phyloP scores from a whole-genome alignment of 2,888 invertebrate species.

The Yponomeuta sedellus region DNA sequence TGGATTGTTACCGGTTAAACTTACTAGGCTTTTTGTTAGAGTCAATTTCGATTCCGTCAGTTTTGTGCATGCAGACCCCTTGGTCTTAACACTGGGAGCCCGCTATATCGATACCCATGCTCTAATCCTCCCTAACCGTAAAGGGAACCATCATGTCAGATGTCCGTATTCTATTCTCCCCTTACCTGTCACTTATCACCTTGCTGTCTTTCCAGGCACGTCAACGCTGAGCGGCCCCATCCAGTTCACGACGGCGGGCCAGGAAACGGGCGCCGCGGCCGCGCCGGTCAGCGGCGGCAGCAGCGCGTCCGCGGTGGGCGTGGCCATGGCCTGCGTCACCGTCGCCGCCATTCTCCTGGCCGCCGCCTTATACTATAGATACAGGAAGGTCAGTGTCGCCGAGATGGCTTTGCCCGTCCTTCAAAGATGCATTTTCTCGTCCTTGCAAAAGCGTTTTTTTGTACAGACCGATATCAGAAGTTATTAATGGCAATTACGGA shows the following conservation, averaged over 20 bases:
- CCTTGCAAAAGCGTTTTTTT: no score
- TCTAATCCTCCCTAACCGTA: no score
- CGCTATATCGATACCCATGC: no score
- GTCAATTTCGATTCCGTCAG: no score
- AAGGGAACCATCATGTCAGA: no score
- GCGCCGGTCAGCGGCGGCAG: constrained; percentile 72
- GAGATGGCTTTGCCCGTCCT: neutral
- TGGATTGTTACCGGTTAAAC: no score
- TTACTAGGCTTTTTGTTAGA: no score
- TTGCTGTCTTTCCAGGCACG: constrained; percentile 69
- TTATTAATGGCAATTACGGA: no score
- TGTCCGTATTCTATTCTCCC: neutral
- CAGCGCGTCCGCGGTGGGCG: constrained; percentile 79
- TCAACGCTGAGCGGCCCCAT: constrained; percentile 85
- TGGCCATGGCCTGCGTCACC: constrained; percentile 78
- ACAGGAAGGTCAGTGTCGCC: constrained; percentile 65
- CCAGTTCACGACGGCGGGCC: constrained; percentile 84
- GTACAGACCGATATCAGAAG: no score
- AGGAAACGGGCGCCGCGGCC: constrained; percentile 82
- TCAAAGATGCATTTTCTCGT: no score
- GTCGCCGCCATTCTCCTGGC: constrained; percentile 79
- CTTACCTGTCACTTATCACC: neutral
- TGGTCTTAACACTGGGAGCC: no score
- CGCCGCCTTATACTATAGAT: constrained; percentile 78
- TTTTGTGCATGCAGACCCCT: no score